Conservation (phyloP, 2,113 vertebrate genomes). For the Psilopogon haemacephalus region DNA sequence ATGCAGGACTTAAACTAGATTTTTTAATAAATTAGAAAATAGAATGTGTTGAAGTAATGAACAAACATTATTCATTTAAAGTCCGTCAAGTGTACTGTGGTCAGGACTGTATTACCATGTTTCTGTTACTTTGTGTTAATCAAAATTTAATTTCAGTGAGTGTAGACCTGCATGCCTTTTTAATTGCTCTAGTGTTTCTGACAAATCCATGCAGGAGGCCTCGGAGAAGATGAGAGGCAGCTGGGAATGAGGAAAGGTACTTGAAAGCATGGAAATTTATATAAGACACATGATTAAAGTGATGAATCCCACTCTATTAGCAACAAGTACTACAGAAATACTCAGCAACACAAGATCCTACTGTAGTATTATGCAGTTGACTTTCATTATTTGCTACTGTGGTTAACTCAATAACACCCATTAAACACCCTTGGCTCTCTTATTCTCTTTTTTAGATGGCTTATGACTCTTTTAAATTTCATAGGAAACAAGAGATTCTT, state of each 20-base stretch:
- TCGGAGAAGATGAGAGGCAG: not conserved
- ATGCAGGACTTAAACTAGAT: rapidly evolving
- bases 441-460: not conserved
- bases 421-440: not conserved
- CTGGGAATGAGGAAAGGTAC: not conserved
- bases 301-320: not conserved
- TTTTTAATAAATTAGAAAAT: not conserved
- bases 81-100: not conserved
- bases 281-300: not conserved
- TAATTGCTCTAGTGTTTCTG: not conserved
- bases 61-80: not conserved
- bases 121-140: not conserved
- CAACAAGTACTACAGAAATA: not conserved
- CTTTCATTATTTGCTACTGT: not conserved
- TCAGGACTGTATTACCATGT: not conserved
- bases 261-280: not conserved
- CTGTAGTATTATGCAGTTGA: not conserved
- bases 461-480: not conserved
- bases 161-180: not conserved
- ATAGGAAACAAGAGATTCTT: not conserved
- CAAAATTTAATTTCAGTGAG: not conserved
- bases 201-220: not conserved
- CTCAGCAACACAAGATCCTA: not conserved
- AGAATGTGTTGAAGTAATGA: not conserved
- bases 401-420: not conserved